Conservation (phyloP, 2,888 invertebrate genomes). For the Aricia artaxerxes region DNA sequence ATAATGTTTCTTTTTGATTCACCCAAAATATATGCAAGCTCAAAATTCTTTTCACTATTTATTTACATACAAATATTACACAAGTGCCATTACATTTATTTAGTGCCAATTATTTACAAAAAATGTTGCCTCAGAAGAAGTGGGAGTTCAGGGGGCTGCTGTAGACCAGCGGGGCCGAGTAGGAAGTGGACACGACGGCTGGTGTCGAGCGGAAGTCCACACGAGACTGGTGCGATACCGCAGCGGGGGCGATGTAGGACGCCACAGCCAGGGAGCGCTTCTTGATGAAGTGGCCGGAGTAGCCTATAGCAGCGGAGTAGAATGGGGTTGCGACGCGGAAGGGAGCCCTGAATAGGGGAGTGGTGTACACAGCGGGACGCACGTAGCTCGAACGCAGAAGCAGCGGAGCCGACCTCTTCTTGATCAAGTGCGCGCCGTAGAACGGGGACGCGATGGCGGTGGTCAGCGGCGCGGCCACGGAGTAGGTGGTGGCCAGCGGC, state of each 20-base stretch:
- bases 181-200: not conserved
- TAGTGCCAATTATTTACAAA: not conserved
- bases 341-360: slow-evolving; percentile 29
- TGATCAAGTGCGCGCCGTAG: slow-evolving; percentile 56
- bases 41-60: not conserved
- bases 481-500: slow-evolving; percentile 38
- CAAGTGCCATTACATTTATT: not conserved
- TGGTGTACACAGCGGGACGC: not conserved
- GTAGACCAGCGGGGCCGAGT: not conserved
- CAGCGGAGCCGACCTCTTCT: slow-evolving; percentile 53
- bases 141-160: not conserved
- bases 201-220: slow-evolving; percentile 16
- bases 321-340: not conserved
- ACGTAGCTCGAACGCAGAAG: not conserved
- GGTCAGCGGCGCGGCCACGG: slow-evolving; percentile 40
- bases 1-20: too few species aligned
- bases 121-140: not conserved
- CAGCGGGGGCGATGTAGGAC: slow-evolving; percentile 9
- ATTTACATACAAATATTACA: not conserved
- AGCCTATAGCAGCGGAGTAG: slow-evolving; percentile 20
- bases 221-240: slow-evolving; percentile 18
- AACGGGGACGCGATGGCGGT: slow-evolving; percentile 43
- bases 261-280: slow-evolving; percentile 18
- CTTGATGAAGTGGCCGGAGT: slow-evolving; percentile 30
- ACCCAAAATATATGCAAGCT: not conserved